Evolutionary conservation across 2,797 vertebrate species (phyloP).

Genomic region (Carapus acus): DNA sequence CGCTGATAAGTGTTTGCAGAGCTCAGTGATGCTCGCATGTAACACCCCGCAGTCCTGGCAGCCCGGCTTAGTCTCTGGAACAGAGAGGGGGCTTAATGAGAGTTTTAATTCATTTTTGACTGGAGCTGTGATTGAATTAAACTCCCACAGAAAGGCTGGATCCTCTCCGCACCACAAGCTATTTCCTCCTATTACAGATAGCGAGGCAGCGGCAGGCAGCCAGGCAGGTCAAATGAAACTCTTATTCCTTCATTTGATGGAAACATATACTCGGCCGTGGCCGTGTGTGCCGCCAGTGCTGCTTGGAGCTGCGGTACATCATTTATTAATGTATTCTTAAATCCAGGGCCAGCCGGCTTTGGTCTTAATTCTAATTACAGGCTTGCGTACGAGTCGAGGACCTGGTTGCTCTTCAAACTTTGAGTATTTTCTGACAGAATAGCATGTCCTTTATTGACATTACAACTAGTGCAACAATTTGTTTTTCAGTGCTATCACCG

Average conservation of each 20-base stretch:
- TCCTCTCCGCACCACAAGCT: constrained; percentile 52
- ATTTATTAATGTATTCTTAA: neutral
- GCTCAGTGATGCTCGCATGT: constrained; percentile 40
- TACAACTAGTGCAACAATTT: too few species aligned
- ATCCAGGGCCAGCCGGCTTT: neutral
- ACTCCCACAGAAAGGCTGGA: constrained; percentile 68
- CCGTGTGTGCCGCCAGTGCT: neutral
- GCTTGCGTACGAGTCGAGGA: neutral
- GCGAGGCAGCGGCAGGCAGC: constrained; percentile 51
- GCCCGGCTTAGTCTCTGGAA: constrained; percentile 52
- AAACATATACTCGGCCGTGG: constrained; percentile 13
- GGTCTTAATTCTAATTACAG: neutral
- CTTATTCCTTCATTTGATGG: constrained; percentile 16
- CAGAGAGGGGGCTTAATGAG: constrained; percentile 59
- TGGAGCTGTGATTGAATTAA: constrained; percentile 70
- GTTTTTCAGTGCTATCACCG: too few species aligned
- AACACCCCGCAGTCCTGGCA: constrained; percentile 50
- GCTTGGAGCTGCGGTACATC: neutral
- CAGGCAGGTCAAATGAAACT: constrained; percentile 32
- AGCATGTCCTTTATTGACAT: too few species aligned
- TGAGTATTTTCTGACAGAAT: too few species aligned
- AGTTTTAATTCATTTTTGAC: constrained; percentile 75
- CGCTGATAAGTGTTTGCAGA: constrained; percentile 30
- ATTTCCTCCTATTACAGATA: constrained; percentile 72
- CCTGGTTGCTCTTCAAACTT: neutral